These are phyloP conservation scores for Sapayoa aenigma DNA, from an alignment of 2,113 vertebrate genomes.

Conservation along the genomic window DNA sequence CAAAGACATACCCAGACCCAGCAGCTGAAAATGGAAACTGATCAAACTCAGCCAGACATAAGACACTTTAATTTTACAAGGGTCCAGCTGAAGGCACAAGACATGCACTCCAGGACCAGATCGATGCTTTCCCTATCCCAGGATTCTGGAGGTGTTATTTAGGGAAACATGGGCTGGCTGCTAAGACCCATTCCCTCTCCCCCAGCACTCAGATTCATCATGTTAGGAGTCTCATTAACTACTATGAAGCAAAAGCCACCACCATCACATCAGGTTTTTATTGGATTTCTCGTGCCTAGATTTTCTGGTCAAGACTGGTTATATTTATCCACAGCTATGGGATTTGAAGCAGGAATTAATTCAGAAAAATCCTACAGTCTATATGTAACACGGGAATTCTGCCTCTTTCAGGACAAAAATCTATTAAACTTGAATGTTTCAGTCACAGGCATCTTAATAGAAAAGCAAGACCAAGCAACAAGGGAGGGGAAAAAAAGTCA, in stretches of 20 bases:
- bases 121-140: accelerated
- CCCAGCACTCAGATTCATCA: background rate
- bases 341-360: conserved; percentile 60
- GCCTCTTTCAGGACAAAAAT: conserved; percentile 53
- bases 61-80: background rate
- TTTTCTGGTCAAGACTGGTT: conserved; percentile 58
- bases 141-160: background rate
- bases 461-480: conserved; percentile 51
- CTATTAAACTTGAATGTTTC: conserved; percentile 55
- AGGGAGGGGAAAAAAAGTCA: conserved; percentile 25
- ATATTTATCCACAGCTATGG: conserved; percentile 58
- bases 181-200: background rate
- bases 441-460: conserved; percentile 57
- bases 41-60: background rate
- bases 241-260: background rate
- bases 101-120: background rate
- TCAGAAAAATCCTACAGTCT: conserved; percentile 48
- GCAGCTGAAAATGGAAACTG: background rate
- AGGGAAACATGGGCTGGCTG: background rate
- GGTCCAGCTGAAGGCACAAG: background rate
- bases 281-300: conserved; percentile 26
- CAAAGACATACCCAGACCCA: background rate
- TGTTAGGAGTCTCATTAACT: conserved; percentile 22
- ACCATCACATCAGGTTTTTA: conserved; percentile 14
- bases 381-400: conserved; percentile 33